These are phyloP conservation scores for Nibea coibor DNA, from an alignment of 2,113 vertebrate species.

Conservation along the genomic window DNA sequence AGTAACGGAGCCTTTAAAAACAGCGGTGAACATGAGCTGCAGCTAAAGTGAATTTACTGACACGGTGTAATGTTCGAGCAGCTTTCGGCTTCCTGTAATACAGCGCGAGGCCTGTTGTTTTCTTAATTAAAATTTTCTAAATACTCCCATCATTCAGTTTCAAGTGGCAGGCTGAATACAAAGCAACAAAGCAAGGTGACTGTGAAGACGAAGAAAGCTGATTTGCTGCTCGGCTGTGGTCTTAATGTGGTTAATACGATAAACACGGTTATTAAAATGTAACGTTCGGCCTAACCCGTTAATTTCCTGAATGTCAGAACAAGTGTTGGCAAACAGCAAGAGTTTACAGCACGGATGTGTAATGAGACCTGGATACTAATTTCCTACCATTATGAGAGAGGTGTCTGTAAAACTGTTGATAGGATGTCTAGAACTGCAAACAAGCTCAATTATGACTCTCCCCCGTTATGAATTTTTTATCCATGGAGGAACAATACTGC, in stretches of 20 bases:
- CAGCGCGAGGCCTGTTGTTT: neutral
- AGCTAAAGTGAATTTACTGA: neutral
- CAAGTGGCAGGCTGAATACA: neutral
- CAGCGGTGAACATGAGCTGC: conserved; percentile 1
- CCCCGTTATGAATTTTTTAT: no score
- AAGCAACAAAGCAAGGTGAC: neutral
- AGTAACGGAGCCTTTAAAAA: neutral
- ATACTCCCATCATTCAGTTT: neutral
- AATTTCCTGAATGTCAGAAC: neutral
- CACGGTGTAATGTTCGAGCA: neutral
- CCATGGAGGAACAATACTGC: no score
- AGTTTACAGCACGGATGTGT: no score
- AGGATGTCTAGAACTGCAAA: no score
- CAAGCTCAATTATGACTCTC: no score
- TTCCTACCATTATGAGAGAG: no score
- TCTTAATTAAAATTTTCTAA: neutral
- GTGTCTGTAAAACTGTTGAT: no score
- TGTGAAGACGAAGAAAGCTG: no score
- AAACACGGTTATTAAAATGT: neutral
- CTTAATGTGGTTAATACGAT: neutral
- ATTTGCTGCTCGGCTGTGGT: neutral
- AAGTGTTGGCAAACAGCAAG: no score
- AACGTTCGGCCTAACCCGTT: neutral
- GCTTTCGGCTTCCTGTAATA: neutral
- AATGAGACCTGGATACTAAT: no score